A percentile compares a stretch with the other conserved stretches of the same genome.
Conservation (phyloP, 1,140 invertebrate species). For the Olivierus martensii region DNA sequence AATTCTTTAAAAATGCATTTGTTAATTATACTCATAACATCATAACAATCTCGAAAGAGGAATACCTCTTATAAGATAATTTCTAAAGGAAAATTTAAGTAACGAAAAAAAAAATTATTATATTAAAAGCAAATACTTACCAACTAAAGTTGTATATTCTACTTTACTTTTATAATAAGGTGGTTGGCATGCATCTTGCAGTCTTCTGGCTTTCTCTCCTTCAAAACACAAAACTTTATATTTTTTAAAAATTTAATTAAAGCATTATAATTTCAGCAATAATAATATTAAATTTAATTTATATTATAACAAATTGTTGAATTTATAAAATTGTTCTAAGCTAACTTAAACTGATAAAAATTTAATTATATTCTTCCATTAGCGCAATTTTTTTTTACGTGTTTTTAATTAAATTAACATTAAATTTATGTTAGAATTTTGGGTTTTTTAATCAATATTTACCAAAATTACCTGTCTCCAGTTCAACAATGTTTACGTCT, state of each 20-base stretch:
- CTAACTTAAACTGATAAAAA: no score
- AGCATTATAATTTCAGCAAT: background rate
- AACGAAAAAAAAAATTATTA: no score
- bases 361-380: no score
- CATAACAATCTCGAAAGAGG: no score
- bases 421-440: background rate
- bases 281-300: background rate
- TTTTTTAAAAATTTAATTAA: background rate
- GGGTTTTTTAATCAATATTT: background rate
- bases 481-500: constrained; percentile 18
- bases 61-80: no score
- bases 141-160: constrained; percentile 22
- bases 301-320: no score
- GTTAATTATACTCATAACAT: no score
- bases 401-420: background rate
- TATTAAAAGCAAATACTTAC: constrained; percentile 7
- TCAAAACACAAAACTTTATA: background rate
- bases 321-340: no score
- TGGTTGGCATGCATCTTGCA: constrained; percentile 14
- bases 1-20: no score
- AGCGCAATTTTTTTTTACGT: no score
- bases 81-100: no score
- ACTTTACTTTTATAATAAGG: constrained; percentile 16
- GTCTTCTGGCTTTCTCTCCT: constrained; percentile 13
- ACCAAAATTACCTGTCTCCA: constrained; percentile 17